A percentile compares a stretch with the other conserved stretches of the same genome.
These are phyloP conservation scores for Vanacampus margaritifer DNA, from an alignment of 2,113 vertebrate species.

Conservation along the genomic window DNA sequence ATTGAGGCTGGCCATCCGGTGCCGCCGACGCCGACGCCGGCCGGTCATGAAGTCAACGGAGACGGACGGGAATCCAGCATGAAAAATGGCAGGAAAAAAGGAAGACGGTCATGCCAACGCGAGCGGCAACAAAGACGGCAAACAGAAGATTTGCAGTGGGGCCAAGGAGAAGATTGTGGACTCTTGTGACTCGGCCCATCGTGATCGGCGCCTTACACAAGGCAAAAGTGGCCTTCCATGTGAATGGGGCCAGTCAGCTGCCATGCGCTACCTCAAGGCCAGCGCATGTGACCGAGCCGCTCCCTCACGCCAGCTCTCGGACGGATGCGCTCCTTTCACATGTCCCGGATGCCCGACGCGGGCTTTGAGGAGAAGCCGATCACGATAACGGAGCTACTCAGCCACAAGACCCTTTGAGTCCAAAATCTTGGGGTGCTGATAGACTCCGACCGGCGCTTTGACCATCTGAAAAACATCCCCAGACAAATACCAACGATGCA, in stretches of 20 bases:
- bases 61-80: neutral
- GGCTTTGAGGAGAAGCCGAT: neutral
- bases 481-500: too few species aligned
- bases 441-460: too few species aligned
- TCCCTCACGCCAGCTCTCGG: constrained; percentile 47
- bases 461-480: too few species aligned
- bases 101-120: constrained; percentile 9
- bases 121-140: constrained; percentile 45
- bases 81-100: constrained; percentile 9
- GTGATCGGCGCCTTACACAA: constrained; percentile 39
- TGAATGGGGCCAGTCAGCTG: constrained; percentile 59
- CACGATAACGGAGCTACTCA: neutral
- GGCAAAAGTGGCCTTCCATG: constrained; percentile 27
- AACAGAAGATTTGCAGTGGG: constrained; percentile 45
- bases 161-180: constrained; percentile 29
- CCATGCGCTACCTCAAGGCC: constrained; percentile 61
- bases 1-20: neutral
- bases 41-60: neutral
- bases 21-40: neutral
- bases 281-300: constrained; percentile 62
- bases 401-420: neutral
- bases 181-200: constrained; percentile 56
- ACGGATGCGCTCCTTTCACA: neutral
- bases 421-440: too few species aligned
- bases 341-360: neutral